phyloP scores from a whole-genome alignment of 1,140 invertebrate species.

The Lasioglossum baleicum region DNA sequence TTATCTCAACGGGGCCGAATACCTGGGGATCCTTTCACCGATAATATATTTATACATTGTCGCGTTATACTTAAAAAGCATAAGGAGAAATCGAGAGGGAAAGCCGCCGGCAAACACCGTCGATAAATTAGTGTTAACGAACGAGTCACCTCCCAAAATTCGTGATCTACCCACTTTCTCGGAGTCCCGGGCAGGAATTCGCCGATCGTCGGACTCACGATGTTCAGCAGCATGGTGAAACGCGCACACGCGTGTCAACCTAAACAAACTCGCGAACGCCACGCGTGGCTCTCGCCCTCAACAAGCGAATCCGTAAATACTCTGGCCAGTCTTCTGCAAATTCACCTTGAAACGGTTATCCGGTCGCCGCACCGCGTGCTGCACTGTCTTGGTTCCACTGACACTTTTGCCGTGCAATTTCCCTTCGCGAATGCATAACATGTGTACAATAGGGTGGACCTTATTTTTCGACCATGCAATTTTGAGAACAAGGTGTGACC shows the following conservation, averaged over 20 bases:
- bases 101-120: constrained; percentile 39
- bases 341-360: constrained; percentile 65
- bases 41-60: constrained; percentile 61
- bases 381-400: neutral
- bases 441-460: too few relatives aligned
- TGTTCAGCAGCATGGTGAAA: neutral
- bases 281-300: too few relatives aligned
- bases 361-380: constrained; percentile 14
- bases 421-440: too few relatives aligned
- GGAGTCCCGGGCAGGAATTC: neutral
- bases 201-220: too few relatives aligned
- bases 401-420: too few relatives aligned
- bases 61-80: constrained; percentile 50
- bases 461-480: too few relatives aligned
- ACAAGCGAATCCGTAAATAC: constrained; percentile 62
- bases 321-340: constrained; percentile 61
- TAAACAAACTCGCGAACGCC: too few relatives aligned
- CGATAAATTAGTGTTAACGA: constrained; percentile 46
- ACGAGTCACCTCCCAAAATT: constrained; percentile 18
- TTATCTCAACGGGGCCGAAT: constrained; percentile 36
- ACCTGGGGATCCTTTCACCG: constrained; percentile 56
- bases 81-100: constrained; percentile 64
- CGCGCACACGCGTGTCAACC: neutral
- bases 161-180: neutral
- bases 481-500: too few relatives aligned